Percentiles rank a stretch among this genome's conserved stretches.
Conservation (phyloP, 1,140 invertebrate species). For the Anoplolepis gracilipes region DNA sequence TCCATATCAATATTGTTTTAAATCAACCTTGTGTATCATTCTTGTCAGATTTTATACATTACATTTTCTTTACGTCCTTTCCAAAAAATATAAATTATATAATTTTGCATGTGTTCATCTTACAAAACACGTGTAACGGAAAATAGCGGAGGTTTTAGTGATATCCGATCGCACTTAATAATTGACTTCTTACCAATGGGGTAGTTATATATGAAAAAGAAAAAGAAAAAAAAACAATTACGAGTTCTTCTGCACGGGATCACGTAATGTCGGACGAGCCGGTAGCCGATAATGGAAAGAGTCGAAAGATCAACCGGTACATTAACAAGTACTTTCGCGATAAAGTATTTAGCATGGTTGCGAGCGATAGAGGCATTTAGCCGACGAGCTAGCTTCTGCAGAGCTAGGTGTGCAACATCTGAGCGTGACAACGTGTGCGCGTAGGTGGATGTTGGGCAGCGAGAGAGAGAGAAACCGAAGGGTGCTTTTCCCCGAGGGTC, state of each 20-base stretch:
- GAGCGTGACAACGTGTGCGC: background rate
- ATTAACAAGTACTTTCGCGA: constrained; percentile 67
- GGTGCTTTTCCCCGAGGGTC: constrained; percentile 34
- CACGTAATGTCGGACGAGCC: constrained; percentile 28
- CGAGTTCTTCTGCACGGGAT: background rate
- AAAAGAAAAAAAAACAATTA: background rate
- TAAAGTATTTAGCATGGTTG: constrained; percentile 65
- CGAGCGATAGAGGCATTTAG: constrained; percentile 57
- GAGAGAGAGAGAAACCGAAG: constrained; percentile 37
- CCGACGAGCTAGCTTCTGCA: background rate
- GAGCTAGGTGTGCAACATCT: constrained; percentile 44
- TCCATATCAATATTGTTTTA: background rate
- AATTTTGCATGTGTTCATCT: background rate
- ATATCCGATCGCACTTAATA: constrained; percentile 46
- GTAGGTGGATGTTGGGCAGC: background rate
- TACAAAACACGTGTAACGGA: background rate
- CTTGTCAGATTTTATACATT: background rate
- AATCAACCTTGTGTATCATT: background rate
- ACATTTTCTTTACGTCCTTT: background rate
- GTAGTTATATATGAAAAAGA: background rate
- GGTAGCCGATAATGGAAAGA: constrained; percentile 33
- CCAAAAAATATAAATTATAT: background rate
- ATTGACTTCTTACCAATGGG: constrained; percentile 37
- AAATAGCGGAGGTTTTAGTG: background rate
- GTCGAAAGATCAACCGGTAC: constrained; percentile 59